Conservation (phyloP, 2,797 vertebrate species). For the Pangasius mekongensis region DNA sequence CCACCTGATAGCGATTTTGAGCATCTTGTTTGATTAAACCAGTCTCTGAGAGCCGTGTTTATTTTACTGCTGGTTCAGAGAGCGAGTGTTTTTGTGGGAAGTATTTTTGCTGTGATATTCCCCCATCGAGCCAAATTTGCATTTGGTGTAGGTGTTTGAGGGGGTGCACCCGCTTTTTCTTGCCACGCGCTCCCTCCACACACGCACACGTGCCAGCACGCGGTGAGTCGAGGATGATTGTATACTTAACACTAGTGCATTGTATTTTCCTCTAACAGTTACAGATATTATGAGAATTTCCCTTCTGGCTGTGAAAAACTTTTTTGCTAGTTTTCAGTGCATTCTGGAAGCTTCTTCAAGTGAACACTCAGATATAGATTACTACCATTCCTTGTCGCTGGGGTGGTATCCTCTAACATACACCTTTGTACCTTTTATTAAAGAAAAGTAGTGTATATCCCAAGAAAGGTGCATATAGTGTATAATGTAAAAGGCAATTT, state of each 20-base stretch:
- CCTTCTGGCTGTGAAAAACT: not conserved
- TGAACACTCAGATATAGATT: not conserved
- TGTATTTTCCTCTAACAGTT: not conserved
- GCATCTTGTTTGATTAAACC: not conserved
- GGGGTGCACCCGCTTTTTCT: constrained; percentile 53
- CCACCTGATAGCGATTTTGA: not conserved
- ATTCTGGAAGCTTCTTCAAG: not conserved
- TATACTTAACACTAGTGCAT: not conserved
- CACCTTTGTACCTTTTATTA: not conserved
- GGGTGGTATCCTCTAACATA: not conserved
- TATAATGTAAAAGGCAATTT: not conserved
- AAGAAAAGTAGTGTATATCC: not conserved
- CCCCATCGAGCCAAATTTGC: constrained; percentile 47
- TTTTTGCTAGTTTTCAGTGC: not conserved
- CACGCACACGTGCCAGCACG: not conserved
- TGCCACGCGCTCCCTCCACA: constrained; percentile 24
- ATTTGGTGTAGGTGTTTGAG: constrained; percentile 66
- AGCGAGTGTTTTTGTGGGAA: not conserved
- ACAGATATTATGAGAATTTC: not conserved
- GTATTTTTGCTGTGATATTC: constrained; percentile 4
- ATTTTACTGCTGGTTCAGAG: not conserved
- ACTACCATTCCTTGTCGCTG: not conserved
- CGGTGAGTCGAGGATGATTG: not conserved
- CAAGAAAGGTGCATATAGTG: not conserved
- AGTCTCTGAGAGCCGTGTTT: not conserved